Evolutionary conservation across 2,888 invertebrate genomes (phyloP), one percentile per base, ranked within the genome.

Genomic region (Amiota mariae): DNA sequence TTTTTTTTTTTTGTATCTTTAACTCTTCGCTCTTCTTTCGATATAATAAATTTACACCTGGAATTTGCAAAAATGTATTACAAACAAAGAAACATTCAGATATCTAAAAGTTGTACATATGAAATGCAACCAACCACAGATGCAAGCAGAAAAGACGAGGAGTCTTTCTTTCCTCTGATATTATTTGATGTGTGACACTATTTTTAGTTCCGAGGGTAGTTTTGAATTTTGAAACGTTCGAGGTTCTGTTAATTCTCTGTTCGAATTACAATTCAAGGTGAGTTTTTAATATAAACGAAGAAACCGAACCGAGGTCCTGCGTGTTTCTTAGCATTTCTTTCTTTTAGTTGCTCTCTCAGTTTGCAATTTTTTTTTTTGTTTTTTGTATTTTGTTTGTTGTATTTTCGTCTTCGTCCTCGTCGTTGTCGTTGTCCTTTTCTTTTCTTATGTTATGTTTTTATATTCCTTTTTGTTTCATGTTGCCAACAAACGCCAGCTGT

Each of bases 41-140:
- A 70, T 59, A 70, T 70, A 49, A 74, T 75, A 81, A 86, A 82
- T 85, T 83, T 87, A 86, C 87, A 88, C 88, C 87, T 88, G 87
- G 87, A 85, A 82, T 81, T 85, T 80, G 85, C 81, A 82, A 81
- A 80, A n/a, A n/a, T n/a, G n/a, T 81, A 80, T 18, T 18, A 51
- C 12, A 51, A 36, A 36, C 36, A 36, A 36, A 59, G 59, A 36
- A 36, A 36, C 36, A 36, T 36, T 36, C 6, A 36, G 36, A 36
- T 36, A 36, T 4, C 36, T 6, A 36, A 36, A 36, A 36, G 36
- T 36, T 36, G 36, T 51, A 48, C 67, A 54, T 51, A 47, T 18
- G n/a, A 57, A 24, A 71, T 47, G 56, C 63, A 61, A 49, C 51
- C 54, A 73, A 67, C 51, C 54, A 73, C 72, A 72, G 20, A 47